Evolutionary conservation across 2,113 vertebrate species (phyloP), one percentile per base, ranked within the genome.

Genomic region (Sprattus sprattus): DNA sequence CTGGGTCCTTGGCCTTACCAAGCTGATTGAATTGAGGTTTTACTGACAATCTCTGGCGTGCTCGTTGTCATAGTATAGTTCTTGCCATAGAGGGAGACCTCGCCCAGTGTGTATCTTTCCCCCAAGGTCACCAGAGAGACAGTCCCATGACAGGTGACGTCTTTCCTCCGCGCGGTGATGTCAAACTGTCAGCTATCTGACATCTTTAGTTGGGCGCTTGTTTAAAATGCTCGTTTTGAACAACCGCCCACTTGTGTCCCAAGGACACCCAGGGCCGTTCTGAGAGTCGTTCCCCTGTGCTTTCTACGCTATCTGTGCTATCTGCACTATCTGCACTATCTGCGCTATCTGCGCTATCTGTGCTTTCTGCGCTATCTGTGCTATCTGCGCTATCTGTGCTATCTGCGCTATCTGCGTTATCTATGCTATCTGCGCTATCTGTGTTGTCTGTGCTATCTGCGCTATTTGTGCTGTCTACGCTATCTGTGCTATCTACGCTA

Each of bases 11-110:
- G 64, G n/a, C 13, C 4, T 67, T 25, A 67, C n/a, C 28, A 25
- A 28, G 7, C 64, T 67, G 64, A 67, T 67, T 67, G 64, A 67
- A 67, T 67, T 67, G 64, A 67, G n/a, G 22, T 67, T 67, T 67
- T 28, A 67, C 64, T 67, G 64, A 11, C n/a, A 25, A 67, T 1
- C 22, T n/a, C 60, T 67, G 1, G 64, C 25, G 9, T 9, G 64
- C 64, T 28, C 28, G 64, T 67, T 25, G 64, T 67, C 64, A 67
- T 67, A 3, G n/a, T 10, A 25, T 28, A 11, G 64, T 22, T 67
- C 64, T 11, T n/a, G 57, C 57, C 3, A 25, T n/a, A 0, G 22
- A 67, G 7, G 8, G 28, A 28, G n/a, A 67, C 28, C 60, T 25
- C 1, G 60, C 60, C 60, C 22, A 10, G 1, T 0, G 64, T 25